Evolutionary conservation across 2,888 invertebrate genomes (phyloP).

Genomic region (Phortica okadai): DNA sequence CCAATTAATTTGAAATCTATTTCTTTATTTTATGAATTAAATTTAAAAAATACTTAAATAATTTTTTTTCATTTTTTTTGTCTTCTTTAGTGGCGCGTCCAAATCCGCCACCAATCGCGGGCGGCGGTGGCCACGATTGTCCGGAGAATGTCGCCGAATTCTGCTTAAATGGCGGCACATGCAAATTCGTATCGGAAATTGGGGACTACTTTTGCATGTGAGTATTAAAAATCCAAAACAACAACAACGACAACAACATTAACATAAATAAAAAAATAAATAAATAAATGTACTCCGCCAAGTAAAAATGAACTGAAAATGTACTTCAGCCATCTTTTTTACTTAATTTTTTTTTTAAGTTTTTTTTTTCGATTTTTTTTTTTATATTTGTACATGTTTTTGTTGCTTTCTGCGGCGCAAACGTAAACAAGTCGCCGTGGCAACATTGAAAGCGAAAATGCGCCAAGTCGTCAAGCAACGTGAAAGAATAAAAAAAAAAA

Average conservation of each 20-base stretch:
- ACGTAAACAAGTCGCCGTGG: not conserved
- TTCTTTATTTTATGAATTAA: slow-evolving; percentile 31
- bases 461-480: not conserved
- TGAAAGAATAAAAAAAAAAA: not conserved
- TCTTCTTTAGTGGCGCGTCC: slow-evolving; percentile 73
- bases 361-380: not conserved
- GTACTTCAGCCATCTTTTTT: not conserved
- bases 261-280: not conserved
- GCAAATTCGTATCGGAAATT: slow-evolving; percentile 87
- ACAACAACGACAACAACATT: not conserved
- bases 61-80: slow-evolving; percentile 13
- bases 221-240: slow-evolving; percentile 76
- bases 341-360: not conserved
- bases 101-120: slow-evolving; percentile 61
- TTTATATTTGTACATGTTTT: not conserved
- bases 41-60: not conserved
- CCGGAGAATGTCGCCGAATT: slow-evolving; percentile 82
- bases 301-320: not conserved
- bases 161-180: slow-evolving; percentile 92
- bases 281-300: not conserved
- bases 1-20: slow-evolving; percentile 66
- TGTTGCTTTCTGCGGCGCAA: not conserved
- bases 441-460: slow-evolving; percentile 10
- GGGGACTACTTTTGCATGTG: slow-evolving; percentile 91
- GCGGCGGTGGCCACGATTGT: slow-evolving; percentile 74